Evolutionary conservation across 2,113 vertebrate species (phyloP).

Genomic region (Copsychus sechellarum): DNA sequence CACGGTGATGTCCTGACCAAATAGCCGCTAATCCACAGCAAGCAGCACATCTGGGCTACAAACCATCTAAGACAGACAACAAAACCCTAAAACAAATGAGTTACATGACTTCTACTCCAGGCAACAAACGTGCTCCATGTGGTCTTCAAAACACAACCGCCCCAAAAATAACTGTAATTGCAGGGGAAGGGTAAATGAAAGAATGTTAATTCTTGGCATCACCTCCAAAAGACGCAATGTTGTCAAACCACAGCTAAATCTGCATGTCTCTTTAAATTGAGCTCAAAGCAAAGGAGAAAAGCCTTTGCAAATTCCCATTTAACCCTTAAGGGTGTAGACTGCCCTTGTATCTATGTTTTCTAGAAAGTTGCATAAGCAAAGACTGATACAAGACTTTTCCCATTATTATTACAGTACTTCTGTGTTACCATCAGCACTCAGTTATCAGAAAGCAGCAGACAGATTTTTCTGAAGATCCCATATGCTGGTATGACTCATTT

Average conservation of each 20-base stretch:
- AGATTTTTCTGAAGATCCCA: background rate
- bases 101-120: background rate
- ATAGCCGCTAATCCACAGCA: background rate
- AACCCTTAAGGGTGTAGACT: background rate
- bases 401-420: background rate
- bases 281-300: background rate
- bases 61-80: background rate
- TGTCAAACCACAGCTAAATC: background rate
- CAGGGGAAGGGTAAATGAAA: background rate
- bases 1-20: background rate
- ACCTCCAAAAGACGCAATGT: background rate
- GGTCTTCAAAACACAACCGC: background rate
- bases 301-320: background rate
- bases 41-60: background rate
- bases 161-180: rapidly evolving
- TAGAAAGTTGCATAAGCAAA: background rate
- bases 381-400: background rate
- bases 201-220: background rate
- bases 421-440: background rate
- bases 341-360: background rate
- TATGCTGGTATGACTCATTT: background rate
- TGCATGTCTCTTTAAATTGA: background rate
- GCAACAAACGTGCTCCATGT: background rate
- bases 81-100: background rate
- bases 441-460: background rate